phyloP scores from a whole-genome alignment of 2,113 vertebrate genomes.

The Emydura subglobosa region DNA sequence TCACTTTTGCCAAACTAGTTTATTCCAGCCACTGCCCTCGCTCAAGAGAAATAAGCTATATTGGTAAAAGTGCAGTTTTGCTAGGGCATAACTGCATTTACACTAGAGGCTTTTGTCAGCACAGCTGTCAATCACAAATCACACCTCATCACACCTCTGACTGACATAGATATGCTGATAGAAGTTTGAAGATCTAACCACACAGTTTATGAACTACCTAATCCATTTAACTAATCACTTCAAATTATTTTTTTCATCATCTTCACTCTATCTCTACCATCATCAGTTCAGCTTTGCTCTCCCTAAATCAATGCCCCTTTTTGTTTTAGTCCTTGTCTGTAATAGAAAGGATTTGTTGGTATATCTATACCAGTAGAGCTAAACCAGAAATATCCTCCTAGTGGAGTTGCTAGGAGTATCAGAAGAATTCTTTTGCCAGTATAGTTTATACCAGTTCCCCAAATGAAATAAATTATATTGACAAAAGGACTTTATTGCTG shows the following conservation, averaged over 20 bases:
- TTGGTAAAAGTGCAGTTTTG: background rate
- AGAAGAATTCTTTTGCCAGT: background rate
- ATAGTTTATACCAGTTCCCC: background rate
- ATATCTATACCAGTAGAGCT: background rate
- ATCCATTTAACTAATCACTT: background rate
- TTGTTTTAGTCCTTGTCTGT: background rate
- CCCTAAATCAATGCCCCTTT: background rate
- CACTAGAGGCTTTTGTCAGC: background rate
- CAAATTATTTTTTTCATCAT: no score
- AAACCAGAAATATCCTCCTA: background rate
- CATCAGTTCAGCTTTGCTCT: background rate
- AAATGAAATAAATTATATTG: background rate
- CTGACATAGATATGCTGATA: background rate
- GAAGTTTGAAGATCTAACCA: background rate
- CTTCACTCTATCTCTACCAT: background rate
- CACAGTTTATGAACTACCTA: background rate
- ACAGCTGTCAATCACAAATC: background rate
- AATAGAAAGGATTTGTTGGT: background rate
- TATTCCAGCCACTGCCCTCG: background rate
- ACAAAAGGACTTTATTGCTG: background rate
- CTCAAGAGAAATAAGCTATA: background rate
- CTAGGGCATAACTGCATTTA: background rate
- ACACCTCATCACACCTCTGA: background rate
- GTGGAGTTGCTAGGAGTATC: background rate
- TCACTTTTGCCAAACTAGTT: background rate